Evolutionary conservation across 2,113 vertebrate genomes (phyloP).

Genomic region (Hippolais icterina): DNA sequence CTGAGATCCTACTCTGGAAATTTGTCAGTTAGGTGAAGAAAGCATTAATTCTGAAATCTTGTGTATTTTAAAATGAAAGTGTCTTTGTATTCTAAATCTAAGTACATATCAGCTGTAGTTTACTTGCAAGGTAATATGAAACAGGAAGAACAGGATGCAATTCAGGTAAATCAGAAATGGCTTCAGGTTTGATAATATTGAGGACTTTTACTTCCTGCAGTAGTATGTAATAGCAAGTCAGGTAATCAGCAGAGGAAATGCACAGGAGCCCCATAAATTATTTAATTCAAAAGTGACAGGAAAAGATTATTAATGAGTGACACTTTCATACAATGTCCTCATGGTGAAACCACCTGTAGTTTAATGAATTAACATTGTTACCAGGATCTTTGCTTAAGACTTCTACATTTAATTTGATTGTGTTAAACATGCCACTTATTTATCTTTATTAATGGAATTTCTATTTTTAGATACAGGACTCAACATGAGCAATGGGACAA

Average conservation of each 20-base stretch:
- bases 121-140: background rate
- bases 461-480: slow-evolving; percentile 41
- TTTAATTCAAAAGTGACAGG: slow-evolving; percentile 29
- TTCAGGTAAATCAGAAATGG: background rate
- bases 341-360: background rate
- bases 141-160: background rate
- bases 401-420: slow-evolving; percentile 25
- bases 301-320: slow-evolving; percentile 44
- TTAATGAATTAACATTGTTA: slow-evolving; percentile 42
- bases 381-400: background rate
- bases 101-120: background rate
- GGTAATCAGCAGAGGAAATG: slow-evolving; percentile 49
- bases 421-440: slow-evolving; percentile 17
- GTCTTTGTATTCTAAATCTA: background rate
- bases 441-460: slow-evolving; percentile 37
- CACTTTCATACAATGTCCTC: background rate
- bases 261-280: slow-evolving; percentile 12
- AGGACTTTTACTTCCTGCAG: background rate
- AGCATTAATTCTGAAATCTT: background rate
- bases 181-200: background rate
- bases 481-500: background rate
- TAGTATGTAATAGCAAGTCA: background rate
- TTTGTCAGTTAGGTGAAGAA: background rate
- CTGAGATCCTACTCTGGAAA: background rate
- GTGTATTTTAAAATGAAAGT: background rate